Evolutionary conservation across 2,888 invertebrate species (phyloP).

Genomic region (Drosophila pseudotalamancana): DNA sequence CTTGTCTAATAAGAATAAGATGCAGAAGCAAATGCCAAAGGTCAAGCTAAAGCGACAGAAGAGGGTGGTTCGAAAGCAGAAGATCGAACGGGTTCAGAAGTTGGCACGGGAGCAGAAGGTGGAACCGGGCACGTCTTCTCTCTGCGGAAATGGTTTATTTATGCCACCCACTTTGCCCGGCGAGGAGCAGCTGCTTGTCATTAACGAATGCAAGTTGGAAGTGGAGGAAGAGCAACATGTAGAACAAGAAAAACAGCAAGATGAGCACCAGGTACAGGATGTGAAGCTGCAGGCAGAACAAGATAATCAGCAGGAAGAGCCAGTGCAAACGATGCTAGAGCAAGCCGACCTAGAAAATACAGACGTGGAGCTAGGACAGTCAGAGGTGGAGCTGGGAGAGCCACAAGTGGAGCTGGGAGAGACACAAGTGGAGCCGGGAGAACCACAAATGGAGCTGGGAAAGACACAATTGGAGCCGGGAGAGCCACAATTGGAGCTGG

Average conservation of each 20-base stretch:
- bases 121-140: too few relatives aligned
- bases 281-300: too few relatives aligned
- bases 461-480: too few relatives aligned
- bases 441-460: too few relatives aligned
- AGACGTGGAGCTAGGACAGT: too few relatives aligned
- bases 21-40: not conserved
- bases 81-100: too few relatives aligned
- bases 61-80: not conserved
- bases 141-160: not conserved
- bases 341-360: too few relatives aligned
- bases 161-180: slow-evolving; percentile 38
- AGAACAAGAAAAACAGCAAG: not conserved
- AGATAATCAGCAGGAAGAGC: not conserved
- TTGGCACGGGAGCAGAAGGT: not conserved
- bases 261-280: slow-evolving; percentile 4
- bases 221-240: not conserved
- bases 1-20: not conserved
- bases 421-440: too few relatives aligned
- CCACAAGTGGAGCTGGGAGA: too few relatives aligned
- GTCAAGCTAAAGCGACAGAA: not conserved
- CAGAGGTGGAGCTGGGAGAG: too few relatives aligned
- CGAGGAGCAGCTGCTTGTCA: slow-evolving; percentile 36
- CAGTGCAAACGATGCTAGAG: too few relatives aligned
- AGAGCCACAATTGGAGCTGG: too few relatives aligned
- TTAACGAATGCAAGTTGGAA: slow-evolving; percentile 54